Evolutionary conservation across 2,797 vertebrate species (phyloP).

Genomic region (Chelonia mydas): DNA sequence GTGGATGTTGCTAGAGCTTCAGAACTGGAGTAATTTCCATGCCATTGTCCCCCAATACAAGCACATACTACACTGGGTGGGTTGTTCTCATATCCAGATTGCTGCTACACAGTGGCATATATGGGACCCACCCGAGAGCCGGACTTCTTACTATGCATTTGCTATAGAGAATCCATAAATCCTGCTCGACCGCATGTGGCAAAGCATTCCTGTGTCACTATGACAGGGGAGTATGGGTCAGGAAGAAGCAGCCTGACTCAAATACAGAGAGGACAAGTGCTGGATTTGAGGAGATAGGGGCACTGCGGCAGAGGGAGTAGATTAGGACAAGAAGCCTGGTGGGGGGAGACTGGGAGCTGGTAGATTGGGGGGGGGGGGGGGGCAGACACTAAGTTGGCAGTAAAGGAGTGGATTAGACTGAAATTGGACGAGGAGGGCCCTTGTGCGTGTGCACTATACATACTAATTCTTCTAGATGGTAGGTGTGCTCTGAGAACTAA

Average conservation of each 20-base stretch:
- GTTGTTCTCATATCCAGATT: neutral
- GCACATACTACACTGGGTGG: neutral
- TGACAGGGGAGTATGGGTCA: neutral
- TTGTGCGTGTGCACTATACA: rapidly evolving
- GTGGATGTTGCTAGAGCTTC: neutral
- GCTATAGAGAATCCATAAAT: neutral
- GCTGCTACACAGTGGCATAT: neutral
- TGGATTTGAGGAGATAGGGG: no score
- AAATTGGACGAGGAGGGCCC: neutral
- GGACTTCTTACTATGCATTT: neutral
- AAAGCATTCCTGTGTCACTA: neutral
- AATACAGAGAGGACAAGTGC: neutral
- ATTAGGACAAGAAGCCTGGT: neutral
- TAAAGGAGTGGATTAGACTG: neutral
- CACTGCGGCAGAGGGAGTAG: rapidly evolving
- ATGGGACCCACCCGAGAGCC: neutral
- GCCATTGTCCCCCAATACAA: neutral
- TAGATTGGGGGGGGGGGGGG: neutral
- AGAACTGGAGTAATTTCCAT: neutral
- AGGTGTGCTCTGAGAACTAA: rapidly evolving
- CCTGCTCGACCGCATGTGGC: neutral
- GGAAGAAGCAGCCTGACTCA: neutral
- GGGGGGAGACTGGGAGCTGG: neutral
- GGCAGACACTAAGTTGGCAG: neutral
- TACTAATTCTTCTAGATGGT: neutral